Percentiles rank a stretch among this genome's conserved stretches.
Conservation (phyloP, 2,888 invertebrate genomes). For the Tortricodes alternella region DNA sequence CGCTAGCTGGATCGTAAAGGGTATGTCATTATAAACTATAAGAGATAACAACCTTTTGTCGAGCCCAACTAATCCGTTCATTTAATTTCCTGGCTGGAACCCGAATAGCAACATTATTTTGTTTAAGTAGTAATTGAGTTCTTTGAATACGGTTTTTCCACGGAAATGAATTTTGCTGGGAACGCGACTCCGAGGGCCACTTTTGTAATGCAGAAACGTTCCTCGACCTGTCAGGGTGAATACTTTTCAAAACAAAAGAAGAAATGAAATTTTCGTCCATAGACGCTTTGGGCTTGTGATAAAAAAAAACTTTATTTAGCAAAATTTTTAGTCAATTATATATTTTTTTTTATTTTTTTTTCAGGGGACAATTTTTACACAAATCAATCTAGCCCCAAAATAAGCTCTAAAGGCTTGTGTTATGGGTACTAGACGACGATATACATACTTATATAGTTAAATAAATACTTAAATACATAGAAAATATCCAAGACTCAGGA, state of each 20-base stretch:
- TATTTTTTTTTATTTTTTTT: no score
- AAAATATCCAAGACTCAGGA: no score
- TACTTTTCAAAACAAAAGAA: slow-evolving; percentile 28
- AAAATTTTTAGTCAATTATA: no score
- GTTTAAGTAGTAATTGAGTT: slow-evolving; percentile 79
- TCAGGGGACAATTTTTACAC: no score
- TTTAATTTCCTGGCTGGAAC: slow-evolving; percentile 79
- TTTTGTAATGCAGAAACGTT: slow-evolving; percentile 52
- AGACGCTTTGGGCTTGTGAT: background rate
- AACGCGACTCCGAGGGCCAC: slow-evolving; percentile 43
- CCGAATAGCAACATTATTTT: slow-evolving; percentile 72
- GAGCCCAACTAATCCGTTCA: slow-evolving; percentile 67
- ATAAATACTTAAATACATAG: no score
- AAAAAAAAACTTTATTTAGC: no score
- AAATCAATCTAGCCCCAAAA: no score
- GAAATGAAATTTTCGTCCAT: slow-evolving; percentile 35
- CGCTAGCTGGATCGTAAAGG: slow-evolving; percentile 53
- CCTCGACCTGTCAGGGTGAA: slow-evolving; percentile 39
- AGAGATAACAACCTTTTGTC: slow-evolving; percentile 71
- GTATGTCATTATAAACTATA: slow-evolving; percentile 68
- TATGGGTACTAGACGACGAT: no score
- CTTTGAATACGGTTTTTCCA: slow-evolving; percentile 70
- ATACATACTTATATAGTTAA: no score
- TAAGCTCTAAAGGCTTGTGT: no score
- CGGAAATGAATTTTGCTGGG: slow-evolving; percentile 68